Percentiles rank a stretch among this genome's conserved stretches.
Conservation (phyloP, 2,888 invertebrate species). For the Baronia brevicornis region DNA sequence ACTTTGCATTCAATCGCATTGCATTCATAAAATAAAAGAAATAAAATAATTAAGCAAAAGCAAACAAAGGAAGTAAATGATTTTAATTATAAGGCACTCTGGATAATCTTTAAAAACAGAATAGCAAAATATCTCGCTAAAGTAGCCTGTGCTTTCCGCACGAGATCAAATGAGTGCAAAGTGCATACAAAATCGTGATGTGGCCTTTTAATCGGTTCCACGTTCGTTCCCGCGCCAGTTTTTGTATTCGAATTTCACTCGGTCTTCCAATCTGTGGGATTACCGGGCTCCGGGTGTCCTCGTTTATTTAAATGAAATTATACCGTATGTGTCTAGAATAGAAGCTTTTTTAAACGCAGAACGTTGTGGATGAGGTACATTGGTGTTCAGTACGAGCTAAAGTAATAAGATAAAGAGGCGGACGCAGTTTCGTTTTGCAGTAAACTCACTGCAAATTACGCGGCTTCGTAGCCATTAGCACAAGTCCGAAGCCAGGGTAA, state of each 20-base stretch:
- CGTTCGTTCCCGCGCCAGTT: conserved; percentile 69
- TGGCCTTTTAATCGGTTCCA: conserved; percentile 74
- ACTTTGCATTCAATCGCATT: no score
- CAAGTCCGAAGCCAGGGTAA: conserved; percentile 54
- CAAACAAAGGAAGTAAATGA: conserved; percentile 25
- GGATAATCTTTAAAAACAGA: conserved; percentile 58
- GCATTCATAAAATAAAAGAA: no score
- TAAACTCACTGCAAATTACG: conserved; percentile 71
- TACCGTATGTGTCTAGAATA: conserved; percentile 39
- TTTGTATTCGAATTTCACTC: conserved; percentile 71
- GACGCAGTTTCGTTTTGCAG: conserved; percentile 67
- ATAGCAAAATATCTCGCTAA: conserved; percentile 51
- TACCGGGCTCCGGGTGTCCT: conserved; percentile 40
- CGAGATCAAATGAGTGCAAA: conserved; percentile 70
- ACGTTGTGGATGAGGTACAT: conserved; percentile 24
- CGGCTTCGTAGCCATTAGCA: conserved; percentile 68
- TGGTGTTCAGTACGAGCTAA: conserved; percentile 36
- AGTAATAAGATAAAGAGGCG: conserved; percentile 72
- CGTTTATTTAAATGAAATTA: conserved; percentile 33
- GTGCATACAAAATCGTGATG: conserved; percentile 76
- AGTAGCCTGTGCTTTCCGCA: conserved; percentile 47
- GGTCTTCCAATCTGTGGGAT: conserved; percentile 56
- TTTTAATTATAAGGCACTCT: conserved; percentile 61
- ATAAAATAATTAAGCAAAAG: conserved; percentile 11
- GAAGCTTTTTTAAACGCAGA: conserved; percentile 35